Conservation (phyloP, 2,797 vertebrate genomes). For the Acestrorhynchus altus region DNA sequence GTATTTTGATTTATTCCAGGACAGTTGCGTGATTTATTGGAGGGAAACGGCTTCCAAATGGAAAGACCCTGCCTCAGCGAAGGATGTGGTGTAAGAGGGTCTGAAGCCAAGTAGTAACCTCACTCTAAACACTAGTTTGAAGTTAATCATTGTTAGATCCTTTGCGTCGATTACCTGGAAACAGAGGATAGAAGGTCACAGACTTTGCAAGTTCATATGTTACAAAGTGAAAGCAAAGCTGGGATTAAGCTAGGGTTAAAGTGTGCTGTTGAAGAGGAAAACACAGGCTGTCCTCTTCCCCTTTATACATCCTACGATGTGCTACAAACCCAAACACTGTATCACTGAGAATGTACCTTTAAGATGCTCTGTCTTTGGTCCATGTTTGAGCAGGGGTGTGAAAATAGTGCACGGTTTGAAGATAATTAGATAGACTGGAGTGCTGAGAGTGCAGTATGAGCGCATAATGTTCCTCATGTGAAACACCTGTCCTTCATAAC, state of each 20-base stretch:
- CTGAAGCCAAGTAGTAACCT: not conserved
- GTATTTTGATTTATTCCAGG: not conserved
- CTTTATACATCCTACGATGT: not conserved
- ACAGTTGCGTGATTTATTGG: not conserved
- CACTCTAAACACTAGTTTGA: not conserved
- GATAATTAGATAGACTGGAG: not conserved
- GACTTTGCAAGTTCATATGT: not conserved
- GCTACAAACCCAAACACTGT: not conserved
- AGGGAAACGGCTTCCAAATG: not conserved
- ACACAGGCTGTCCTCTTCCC: not conserved
- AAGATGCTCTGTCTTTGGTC: not conserved
- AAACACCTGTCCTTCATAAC: constrained; percentile 33
- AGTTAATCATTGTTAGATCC: not conserved
- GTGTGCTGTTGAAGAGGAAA: no score
- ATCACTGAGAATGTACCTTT: not conserved
- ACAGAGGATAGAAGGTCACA: not conserved
- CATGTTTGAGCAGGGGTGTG: not conserved
- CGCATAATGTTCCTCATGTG: constrained; percentile 11
- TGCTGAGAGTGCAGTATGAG: not conserved
- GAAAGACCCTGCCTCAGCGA: not conserved
- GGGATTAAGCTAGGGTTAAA: not conserved
- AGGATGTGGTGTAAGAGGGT: not conserved
- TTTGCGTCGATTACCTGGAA: not conserved
- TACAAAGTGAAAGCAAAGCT: not conserved
- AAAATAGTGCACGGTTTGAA: not conserved